A percentile compares a stretch with the other conserved stretches of the same genome.
phyloP scores from a whole-genome alignment of 1,140 invertebrate genomes.

The Drosophila neocordata region DNA sequence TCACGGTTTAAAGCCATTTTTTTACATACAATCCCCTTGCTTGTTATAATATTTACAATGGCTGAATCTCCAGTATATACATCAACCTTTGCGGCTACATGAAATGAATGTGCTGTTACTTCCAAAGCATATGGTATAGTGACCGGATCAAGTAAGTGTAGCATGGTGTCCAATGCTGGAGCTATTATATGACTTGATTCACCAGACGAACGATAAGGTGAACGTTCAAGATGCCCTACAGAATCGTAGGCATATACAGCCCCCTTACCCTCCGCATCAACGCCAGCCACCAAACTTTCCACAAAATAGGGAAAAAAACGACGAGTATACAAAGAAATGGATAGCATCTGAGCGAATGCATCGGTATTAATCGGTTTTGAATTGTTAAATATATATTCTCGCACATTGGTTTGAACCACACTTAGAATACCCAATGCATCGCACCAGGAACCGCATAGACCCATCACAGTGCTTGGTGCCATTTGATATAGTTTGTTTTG shows the following conservation, averaged over 20 bases:
- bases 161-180: conserved; percentile 89
- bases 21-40: conserved; percentile 91
- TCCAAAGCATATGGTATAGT: conserved; percentile 91
- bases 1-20: conserved; percentile 90
- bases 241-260: conserved; percentile 98
- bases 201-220: conserved; percentile 92
- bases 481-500: conserved; percentile 93
- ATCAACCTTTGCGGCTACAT: conserved; percentile 97
- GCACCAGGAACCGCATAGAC: conserved; percentile 97
- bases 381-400: conserved; percentile 98
- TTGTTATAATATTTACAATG: conserved; percentile 94
- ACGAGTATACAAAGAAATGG: conserved; percentile 97
- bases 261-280: conserved; percentile 94
- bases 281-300: conserved; percentile 95
- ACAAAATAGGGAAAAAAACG: conserved; percentile 99
- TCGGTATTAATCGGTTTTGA: conserved; percentile 95
- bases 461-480: conserved; percentile 92
- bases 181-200: conserved; percentile 91
- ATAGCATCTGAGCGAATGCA: conserved; percentile 97
- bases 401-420: conserved; percentile 91
- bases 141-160: conserved; percentile 94
- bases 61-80: conserved; percentile 98
- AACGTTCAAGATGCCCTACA: conserved; percentile 94
- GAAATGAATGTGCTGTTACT: conserved; percentile 97
- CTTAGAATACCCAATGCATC: conserved; percentile 93